These are phyloP conservation scores for Caenorhabditis virilis DNA, from an alignment of 2,888 invertebrate species.

Conservation along the genomic window DNA sequence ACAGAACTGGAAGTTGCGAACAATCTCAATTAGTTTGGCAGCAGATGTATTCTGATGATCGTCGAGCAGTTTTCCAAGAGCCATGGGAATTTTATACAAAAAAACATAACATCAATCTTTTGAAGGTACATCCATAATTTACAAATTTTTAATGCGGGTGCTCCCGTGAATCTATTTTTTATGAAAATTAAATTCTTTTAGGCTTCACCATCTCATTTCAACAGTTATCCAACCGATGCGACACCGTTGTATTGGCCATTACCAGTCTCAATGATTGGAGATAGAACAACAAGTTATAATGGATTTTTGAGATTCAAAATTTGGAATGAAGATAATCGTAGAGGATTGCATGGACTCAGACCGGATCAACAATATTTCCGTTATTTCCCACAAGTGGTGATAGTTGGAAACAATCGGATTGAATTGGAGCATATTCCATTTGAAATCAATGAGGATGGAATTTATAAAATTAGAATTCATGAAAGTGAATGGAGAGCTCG, in stretches of 20 bases:
- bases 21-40: constrained; percentile 73
- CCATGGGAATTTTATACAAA: constrained; percentile 61
- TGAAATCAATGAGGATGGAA: constrained; percentile 69
- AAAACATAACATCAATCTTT: constrained; percentile 56
- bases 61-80: constrained; percentile 58
- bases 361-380: constrained; percentile 62
- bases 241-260: constrained; percentile 83
- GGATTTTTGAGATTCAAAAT: constrained; percentile 83
- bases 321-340: constrained; percentile 70
- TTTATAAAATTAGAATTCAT: constrained; percentile 70
- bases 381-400: constrained; percentile 74
- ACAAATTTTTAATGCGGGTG: no score
- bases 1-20: constrained; percentile 75
- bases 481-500: constrained; percentile 77
- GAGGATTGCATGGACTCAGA: constrained; percentile 48
- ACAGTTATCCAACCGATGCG: constrained; percentile 69
- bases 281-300: constrained; percentile 80
- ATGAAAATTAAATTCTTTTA: no score
- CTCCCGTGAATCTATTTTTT: no score
- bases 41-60: constrained; percentile 71
- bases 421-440: constrained; percentile 78
- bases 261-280: constrained; percentile 82
- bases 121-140: no score
- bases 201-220: constrained; percentile 56
- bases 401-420: constrained; percentile 80